Evolutionary conservation across 1,140 invertebrate species (phyloP).

Genomic region (Drosophila obscura): DNA sequence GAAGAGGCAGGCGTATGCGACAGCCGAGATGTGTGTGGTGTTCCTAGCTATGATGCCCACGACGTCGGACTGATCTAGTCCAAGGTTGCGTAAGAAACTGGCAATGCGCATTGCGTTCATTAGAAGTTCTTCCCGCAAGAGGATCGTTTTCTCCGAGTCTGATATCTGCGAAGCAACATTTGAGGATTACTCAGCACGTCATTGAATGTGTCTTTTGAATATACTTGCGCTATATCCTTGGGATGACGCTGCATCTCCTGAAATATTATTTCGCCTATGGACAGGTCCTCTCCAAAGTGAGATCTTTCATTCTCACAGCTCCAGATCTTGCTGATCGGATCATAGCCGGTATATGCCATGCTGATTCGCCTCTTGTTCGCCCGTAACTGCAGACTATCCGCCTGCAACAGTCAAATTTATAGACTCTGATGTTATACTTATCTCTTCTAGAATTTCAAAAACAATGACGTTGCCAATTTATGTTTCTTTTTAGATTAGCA

Average conservation of each 20-base stretch:
- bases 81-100: conserved; percentile 13
- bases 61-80: background rate
- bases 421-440: no score
- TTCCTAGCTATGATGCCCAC: conserved; percentile 22
- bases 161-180: conserved; percentile 12
- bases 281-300: conserved; percentile 18
- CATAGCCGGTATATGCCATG: background rate
- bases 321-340: conserved; percentile 25
- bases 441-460: no score
- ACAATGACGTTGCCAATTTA: no score
- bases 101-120: conserved; percentile 31
- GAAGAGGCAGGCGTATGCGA: conserved; percentile 23
- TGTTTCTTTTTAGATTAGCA: no score
- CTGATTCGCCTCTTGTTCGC: no score
- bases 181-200: background rate
- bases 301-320: background rate
- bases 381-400: no score
- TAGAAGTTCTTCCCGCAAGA: conserved; percentile 20
- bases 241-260: conserved; percentile 31
- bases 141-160: conserved; percentile 24
- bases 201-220: no score
- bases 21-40: conserved; percentile 11
- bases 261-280: conserved; percentile 34
- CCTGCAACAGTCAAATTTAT: no score
- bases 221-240: conserved; percentile 31